Conservation (phyloP, 2,888 invertebrate species). For the Linnaemya vulpina region DNA sequence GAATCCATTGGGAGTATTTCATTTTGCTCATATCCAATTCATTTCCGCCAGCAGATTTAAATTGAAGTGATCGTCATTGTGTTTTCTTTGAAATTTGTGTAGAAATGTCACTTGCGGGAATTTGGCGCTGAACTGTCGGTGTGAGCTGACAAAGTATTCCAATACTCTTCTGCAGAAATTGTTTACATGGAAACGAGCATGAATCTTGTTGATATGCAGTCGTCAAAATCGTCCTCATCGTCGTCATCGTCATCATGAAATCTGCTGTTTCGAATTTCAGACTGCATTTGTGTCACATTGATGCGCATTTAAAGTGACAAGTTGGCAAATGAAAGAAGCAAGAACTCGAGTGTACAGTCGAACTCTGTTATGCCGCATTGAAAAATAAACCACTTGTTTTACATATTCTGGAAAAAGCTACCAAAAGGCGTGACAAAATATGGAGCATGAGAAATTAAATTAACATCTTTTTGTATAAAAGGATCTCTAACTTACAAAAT, state of each 20-base stretch:
- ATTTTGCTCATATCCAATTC: too few relatives aligned
- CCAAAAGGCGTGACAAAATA: too few relatives aligned
- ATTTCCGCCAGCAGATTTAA: too few relatives aligned
- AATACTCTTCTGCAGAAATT: not conserved
- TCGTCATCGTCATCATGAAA: constrained; percentile 27
- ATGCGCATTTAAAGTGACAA: constrained; percentile 50
- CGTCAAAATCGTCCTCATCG: constrained; percentile 19
- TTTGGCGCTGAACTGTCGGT: not conserved
- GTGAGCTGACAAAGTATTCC: not conserved
- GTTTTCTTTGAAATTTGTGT: too few relatives aligned
- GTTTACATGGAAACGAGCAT: not conserved
- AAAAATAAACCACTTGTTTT: too few relatives aligned
- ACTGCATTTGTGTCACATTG: constrained; percentile 30
- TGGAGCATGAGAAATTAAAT: too few relatives aligned
- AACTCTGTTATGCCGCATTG: not conserved
- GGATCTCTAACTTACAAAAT: too few relatives aligned
- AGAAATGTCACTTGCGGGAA: not conserved
- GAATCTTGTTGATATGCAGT: constrained; percentile 26
- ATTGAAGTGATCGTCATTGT: too few relatives aligned
- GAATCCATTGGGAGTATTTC: too few relatives aligned
- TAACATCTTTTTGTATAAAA: too few relatives aligned
- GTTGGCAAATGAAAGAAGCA: constrained; percentile 33
- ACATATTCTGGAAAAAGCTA: too few relatives aligned
- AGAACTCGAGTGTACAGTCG: not conserved
- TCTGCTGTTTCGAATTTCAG: not conserved